Conservation (phyloP, 2,797 vertebrate species). For the Octomys mimax region DNA sequence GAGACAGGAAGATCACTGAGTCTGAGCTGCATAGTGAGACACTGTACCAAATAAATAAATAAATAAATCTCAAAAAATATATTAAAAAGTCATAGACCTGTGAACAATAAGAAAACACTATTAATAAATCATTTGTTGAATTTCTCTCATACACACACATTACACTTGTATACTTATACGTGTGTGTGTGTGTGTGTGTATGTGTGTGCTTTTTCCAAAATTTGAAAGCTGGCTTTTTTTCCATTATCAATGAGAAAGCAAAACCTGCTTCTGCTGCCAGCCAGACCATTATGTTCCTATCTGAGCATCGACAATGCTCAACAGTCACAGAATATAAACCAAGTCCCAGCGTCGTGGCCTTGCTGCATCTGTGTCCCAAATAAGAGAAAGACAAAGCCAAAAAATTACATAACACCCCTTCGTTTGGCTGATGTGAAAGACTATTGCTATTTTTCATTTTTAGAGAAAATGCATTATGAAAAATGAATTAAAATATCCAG, state of each 20-base stretch:
- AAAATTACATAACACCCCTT: not conserved
- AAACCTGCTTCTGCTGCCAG: not conserved
- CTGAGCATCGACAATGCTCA: not conserved
- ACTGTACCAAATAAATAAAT: no score
- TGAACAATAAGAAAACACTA: not conserved
- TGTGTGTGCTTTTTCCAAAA: not conserved
- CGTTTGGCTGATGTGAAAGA: not conserved
- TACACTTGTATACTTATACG: no score
- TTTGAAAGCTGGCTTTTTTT: not conserved
- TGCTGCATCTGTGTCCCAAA: not conserved
- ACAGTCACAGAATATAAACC: not conserved
- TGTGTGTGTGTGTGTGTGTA: no score
- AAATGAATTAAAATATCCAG: not conserved
- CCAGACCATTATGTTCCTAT: not conserved
- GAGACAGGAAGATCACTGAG: no score
- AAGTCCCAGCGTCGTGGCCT: fast-evolving
- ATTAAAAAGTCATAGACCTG: not conserved
- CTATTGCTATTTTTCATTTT: not conserved
- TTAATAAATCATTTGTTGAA: conserved; percentile 1
- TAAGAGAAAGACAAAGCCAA: not conserved
- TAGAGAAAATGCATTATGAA: not conserved
- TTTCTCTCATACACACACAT: not conserved
- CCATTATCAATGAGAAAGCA: not conserved
- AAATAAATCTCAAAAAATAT: no score
- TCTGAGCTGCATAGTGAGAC: no score